These are phyloP conservation scores for Neoitamus cyanurus DNA, from an alignment of 2,888 invertebrate genomes.

Conservation along the genomic window DNA sequence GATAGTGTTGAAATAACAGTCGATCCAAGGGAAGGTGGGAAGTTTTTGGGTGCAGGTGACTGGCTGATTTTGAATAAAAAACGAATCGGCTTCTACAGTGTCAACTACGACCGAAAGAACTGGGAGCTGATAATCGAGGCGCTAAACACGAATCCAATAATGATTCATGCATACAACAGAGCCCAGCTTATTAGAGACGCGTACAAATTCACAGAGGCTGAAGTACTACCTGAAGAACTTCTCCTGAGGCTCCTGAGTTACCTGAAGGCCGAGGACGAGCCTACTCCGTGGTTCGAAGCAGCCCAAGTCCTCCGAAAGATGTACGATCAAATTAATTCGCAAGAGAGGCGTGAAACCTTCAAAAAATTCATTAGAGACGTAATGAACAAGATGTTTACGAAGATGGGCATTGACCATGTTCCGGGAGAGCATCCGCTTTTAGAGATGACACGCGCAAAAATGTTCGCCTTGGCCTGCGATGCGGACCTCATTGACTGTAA, in stretches of 20 bases:
- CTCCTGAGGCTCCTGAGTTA: slow-evolving; percentile 72
- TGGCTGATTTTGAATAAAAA: slow-evolving; percentile 65
- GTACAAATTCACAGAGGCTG: slow-evolving; percentile 66
- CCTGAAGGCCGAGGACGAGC: slow-evolving; percentile 71
- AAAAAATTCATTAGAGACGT: not conserved
- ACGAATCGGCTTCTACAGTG: slow-evolving; percentile 69
- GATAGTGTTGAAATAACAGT: slow-evolving; percentile 44
- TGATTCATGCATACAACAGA: slow-evolving; percentile 80
- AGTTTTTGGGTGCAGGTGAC: slow-evolving; percentile 52
- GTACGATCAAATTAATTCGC: not conserved
- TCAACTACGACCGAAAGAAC: slow-evolving; percentile 76
- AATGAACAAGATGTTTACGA: not conserved
- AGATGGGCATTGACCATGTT: not conserved
- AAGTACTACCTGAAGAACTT: slow-evolving; percentile 64
- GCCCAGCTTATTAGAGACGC: slow-evolving; percentile 92
- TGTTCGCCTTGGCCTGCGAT: slow-evolving; percentile 25
- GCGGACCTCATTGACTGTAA: not conserved
- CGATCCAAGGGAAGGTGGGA: slow-evolving; percentile 26
- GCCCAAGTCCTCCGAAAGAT: not conserved
- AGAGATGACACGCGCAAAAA: not conserved
- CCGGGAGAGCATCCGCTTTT: not conserved
- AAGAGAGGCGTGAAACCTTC: not conserved
- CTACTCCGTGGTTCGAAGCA: slow-evolving; percentile 71
- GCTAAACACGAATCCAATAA: slow-evolving; percentile 71
- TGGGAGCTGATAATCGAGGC: slow-evolving; percentile 75